phyloP scores from a whole-genome alignment of 2,113 vertebrate species.

The Antennarius striatus region DNA sequence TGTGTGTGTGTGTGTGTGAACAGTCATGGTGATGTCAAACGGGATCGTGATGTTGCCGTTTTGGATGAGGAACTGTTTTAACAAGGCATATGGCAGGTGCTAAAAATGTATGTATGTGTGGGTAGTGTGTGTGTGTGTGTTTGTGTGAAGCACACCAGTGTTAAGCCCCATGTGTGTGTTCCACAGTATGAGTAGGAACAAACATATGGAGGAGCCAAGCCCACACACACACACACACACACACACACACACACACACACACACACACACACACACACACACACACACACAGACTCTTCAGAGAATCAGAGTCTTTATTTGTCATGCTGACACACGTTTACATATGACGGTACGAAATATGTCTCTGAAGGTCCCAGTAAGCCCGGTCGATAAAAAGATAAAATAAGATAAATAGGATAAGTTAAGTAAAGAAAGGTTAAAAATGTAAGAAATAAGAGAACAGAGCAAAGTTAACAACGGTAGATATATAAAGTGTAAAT shows the following conservation, averaged over 20 bases:
- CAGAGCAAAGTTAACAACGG: too few relatives aligned
- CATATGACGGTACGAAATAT: too few relatives aligned
- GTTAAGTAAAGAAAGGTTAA: too few relatives aligned
- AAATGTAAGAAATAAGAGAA: too few relatives aligned
- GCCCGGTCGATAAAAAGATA: too few relatives aligned
- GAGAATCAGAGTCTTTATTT: too few relatives aligned
- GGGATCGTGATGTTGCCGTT: slow-evolving; percentile 4
- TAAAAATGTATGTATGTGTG: slow-evolving; percentile 17
- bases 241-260: slow-evolving; percentile 13
- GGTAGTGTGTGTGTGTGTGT: slow-evolving; percentile 2
- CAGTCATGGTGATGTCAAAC: background rate
- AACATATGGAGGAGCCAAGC: slow-evolving; percentile 62
- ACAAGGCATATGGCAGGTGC: slow-evolving; percentile 24
- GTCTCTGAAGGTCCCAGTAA: too few relatives aligned
- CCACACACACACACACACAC: slow-evolving; percentile 6
- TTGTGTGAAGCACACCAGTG: slow-evolving; percentile 31
- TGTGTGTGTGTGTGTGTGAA: slow-evolving; percentile 8
- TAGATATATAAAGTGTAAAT: too few relatives aligned
- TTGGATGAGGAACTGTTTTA: slow-evolving; percentile 16
- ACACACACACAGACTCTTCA: too few relatives aligned
- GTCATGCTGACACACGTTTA: too few relatives aligned
- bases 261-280: slow-evolving; percentile 22
- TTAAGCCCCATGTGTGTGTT: slow-evolving; percentile 37
- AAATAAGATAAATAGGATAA: too few relatives aligned
- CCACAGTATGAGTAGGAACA: slow-evolving; percentile 56